A percentile compares a stretch with the other conserved stretches of the same genome.
Evolutionary conservation across 2,888 invertebrate species (phyloP).

Genomic region (Abrostola tripartita): DNA sequence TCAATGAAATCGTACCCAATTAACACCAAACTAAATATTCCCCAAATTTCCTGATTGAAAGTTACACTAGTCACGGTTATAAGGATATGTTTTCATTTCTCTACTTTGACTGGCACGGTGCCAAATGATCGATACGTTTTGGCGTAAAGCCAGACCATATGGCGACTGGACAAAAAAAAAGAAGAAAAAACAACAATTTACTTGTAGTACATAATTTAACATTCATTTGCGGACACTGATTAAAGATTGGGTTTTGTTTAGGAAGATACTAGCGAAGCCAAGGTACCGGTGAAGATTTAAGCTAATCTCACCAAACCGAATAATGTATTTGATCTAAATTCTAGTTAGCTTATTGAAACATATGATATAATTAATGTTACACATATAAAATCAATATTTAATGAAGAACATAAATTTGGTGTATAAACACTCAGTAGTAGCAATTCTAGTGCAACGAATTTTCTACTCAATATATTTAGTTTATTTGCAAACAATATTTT

Average conservation of each 20-base stretch:
- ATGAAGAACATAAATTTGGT: constrained; percentile 11
- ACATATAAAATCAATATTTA: background rate
- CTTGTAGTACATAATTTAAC: constrained; percentile 64
- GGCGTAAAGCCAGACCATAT: constrained; percentile 77
- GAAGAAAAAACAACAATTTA: constrained; percentile 59
- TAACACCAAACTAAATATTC: constrained; percentile 25
- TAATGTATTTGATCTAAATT: background rate
- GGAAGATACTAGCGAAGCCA: constrained; percentile 4
- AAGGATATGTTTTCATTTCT: constrained; percentile 77
- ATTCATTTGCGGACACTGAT: constrained; percentile 55
- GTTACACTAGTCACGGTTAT: constrained; percentile 42
- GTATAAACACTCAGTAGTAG: background rate
- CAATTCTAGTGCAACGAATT: background rate
- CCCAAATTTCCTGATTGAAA: constrained; percentile 53
- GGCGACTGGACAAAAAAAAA: constrained; percentile 67
- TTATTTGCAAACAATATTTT: constrained; percentile 5
- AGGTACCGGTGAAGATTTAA: constrained; percentile 9
- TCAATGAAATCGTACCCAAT: constrained; percentile 26
- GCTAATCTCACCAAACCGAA: background rate
- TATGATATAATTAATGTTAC: background rate
- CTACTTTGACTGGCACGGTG: constrained; percentile 73
- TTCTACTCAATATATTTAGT: background rate
- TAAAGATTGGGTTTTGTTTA: constrained; percentile 35
- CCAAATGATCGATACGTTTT: constrained; percentile 83
- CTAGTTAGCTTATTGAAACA: background rate